Base-by-base conservation (phyloP, 2,113 vertebrate genomes). In the Prunella himalayana region DNA sequence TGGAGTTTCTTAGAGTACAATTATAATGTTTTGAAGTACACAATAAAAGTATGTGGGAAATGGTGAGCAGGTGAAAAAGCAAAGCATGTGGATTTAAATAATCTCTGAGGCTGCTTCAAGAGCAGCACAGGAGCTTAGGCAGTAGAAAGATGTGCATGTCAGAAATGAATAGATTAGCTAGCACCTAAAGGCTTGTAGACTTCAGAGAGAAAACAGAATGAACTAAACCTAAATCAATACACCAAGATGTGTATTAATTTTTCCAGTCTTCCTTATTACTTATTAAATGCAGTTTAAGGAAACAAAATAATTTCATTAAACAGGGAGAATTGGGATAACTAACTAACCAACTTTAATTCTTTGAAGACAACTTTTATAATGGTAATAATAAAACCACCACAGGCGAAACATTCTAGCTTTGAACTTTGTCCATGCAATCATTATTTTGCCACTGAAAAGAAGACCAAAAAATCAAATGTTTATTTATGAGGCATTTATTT, bases 301-400 rank as follows among this genome's bases (percentile, higher is more conserved):
- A 95, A 95, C 53, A 89, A 95, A 95, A 84, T 91, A 61, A 95
- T 92, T 94, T 92, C 49, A 69, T 92, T 89, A 89, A 92, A 65
- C 22, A 56, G 25, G 18, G 30, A 78, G 23, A 77, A 81, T 1
- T 89, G 44, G 70, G 33, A 50, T 86, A 92, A 71, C 56, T 86
- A 42, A 59, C 60, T 73, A 63, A 64, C 80, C 60, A 59, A 33
- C 80, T 92, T 65, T 47, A 77, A 81, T 49, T 82, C 86, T 95
- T 92, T 94, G 80, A 95, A 87, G 53, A 78, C 71, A 81, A 54
- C 61, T 37, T 84, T 86, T 78, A 82, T 68, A 47, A 54, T 70
- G 33, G 24, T 70, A 83, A 70, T 93, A 90, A 76, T 65, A 92
- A 95, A 87, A 82, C 54, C 60, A 94, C 86, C 90, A 47, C n/a